Evolutionary conservation across 2,113 vertebrate genomes (phyloP).

Genomic region (Polypterus bichir): DNA sequence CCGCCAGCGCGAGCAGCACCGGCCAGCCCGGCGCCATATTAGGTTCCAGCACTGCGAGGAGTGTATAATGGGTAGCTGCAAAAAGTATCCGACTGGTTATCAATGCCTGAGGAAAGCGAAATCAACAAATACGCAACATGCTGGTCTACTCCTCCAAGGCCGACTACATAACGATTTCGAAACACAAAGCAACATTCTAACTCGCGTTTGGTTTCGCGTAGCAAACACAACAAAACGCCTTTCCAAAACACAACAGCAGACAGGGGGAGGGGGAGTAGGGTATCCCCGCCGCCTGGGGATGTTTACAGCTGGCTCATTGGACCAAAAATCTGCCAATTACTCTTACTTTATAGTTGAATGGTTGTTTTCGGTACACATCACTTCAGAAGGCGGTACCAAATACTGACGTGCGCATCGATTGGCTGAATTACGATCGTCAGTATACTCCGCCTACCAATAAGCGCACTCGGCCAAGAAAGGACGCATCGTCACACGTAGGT

Average conservation of each 20-base stretch:
- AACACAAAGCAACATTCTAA: neutral
- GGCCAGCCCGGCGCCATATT: slow-evolving; percentile 58
- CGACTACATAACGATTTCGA: neutral
- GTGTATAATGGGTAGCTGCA: slow-evolving; percentile 32
- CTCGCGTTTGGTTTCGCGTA: slow-evolving; percentile 19
- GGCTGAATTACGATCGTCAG: too few species aligned
- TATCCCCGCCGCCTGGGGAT: slow-evolving; percentile 24
- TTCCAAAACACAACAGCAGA: slow-evolving; percentile 32
- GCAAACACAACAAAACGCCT: slow-evolving; percentile 46
- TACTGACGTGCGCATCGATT: too few species aligned
- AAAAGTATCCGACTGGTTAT: neutral
- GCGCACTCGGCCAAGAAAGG: too few species aligned
- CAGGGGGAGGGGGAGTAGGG: neutral
- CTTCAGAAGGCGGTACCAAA: too few species aligned
- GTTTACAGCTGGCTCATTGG: slow-evolving; percentile 33
- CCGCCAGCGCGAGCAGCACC: slow-evolving; percentile 31
- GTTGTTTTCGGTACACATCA: too few species aligned
- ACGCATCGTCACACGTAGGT: too few species aligned
- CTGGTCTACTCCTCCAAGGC: neutral
- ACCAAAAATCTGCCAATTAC: too few species aligned
- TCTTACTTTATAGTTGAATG: too few species aligned
- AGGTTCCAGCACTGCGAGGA: slow-evolving; percentile 33
- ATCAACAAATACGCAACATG: neutral
- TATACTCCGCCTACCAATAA: too few species aligned
- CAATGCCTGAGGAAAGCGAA: neutral